Base-by-base conservation (phyloP, 2,797 vertebrate species). In the Lycodopsis pacificus region DNA sequence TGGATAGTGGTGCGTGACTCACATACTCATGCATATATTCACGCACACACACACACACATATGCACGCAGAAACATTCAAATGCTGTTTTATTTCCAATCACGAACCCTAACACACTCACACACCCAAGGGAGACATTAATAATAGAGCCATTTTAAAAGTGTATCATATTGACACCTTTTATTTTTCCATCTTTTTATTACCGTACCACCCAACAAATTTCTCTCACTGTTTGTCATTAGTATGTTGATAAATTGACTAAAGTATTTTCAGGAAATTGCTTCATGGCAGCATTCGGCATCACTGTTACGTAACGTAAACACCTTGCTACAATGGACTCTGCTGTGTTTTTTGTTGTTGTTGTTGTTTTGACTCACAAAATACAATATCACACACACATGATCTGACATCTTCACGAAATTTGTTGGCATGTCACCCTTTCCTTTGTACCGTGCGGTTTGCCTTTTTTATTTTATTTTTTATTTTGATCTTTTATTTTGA, bases 1-100 rank as follows among this genome's bases (percentile, higher is more conserved):
- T 89, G 91, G 88, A 92, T 86, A 92, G 91, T 91, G 89, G 86
- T 90, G 90, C 83, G 88, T 94, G 93, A 94, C 90, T 94, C 93
- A 94, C 90, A 90, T 89, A 86, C 84, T 92, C 90, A 91, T 89
- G 77, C 88, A 93, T 92, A 90, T 86, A 91, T 92, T 92, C 88
- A 87, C 87, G 14, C 67, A 69, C 73, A 76, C 32, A 65, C 70
- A 77, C 64, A 80, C 73, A 53, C 30, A 34, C 71, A 68, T 7
- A 27, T 54, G 64, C 51, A 46, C 51, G 64, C 36, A 65, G 12
- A 75, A 64, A 76, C 36, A 75, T 85, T 49, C 61, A 77, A 82
- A 86, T 42, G 51, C 69, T 62, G 7, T 57, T 73, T 82, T 46
- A 79, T 87, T 76, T 74, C 68, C 20, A 67, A 81, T 73, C 75